Base-by-base conservation (phyloP, 2,113 vertebrate genomes). In the Haemorhous mexicanus region DNA sequence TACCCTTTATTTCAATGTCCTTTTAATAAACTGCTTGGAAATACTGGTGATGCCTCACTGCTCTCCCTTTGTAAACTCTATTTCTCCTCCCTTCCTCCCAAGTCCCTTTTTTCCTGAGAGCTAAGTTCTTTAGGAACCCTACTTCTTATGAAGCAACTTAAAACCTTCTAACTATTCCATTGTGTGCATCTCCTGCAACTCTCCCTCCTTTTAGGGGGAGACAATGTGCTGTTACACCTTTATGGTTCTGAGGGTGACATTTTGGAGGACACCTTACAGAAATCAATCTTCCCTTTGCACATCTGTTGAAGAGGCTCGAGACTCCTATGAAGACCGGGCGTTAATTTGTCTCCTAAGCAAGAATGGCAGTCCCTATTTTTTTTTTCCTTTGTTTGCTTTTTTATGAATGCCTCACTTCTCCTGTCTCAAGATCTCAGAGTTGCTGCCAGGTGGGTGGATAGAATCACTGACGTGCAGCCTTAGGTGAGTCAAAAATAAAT, bases 391-490 rank as follows among this genome's bases (percentile, higher is more conserved):
- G 12, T 61, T 87, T 79, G n/a, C 32, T 84, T 80, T 86, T 50
- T 68, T 58, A n/a, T 37, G 74, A 87, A 56, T 50, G 37, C 49
- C 55, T 73, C 23, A 11, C 6, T 50, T 67, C 39, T 53, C 63
- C 59, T 4, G 7, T 56, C 78, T 87, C 64, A 53, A 49, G 67
- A 88, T 76, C 35, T 90, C 17, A 44, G 22, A 80, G 87, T 41
- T 23, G 67, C 82, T 93, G 69, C 82, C 94, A 95, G 92, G 74
- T 94, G 49, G 82, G 52, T 93, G 83, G 84, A 90, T 16, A 75
- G 84, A 79, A 56, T 87, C 47, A 94, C 68, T 96, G 95, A 94
- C 14, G 13, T 82, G 78, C 75, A 95, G 94, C 67, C 96, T 94
- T 73, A 95, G 75, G 59, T 15, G 74, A 94, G 66, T 37, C 53